phyloP scores from a whole-genome alignment of 2,888 invertebrate genomes.

The Choristoneura rosaceana region DNA sequence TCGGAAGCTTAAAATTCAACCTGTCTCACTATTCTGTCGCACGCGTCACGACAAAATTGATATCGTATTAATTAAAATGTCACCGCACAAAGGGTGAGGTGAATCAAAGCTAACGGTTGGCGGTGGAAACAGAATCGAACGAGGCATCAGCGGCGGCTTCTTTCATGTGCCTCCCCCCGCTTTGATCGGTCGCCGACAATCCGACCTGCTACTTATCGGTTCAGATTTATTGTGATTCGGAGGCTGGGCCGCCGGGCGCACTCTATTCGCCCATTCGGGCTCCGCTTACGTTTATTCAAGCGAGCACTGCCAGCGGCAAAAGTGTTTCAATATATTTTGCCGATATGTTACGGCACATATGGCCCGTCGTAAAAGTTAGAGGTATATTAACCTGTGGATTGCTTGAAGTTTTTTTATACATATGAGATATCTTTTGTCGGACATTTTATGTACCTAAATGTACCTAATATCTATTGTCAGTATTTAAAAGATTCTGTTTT shows the following conservation, averaged over 20 bases:
- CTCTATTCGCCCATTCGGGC: constrained; percentile 62
- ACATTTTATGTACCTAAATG: too few species aligned
- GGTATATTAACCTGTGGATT: background rate
- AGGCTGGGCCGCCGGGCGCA: constrained; percentile 72
- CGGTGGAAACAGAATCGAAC: constrained; percentile 74
- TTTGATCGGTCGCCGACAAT: constrained; percentile 83
- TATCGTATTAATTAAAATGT: constrained; percentile 79
- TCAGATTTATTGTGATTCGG: constrained; percentile 85
- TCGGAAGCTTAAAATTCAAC: constrained; percentile 36
- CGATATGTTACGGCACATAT: constrained; percentile 20
- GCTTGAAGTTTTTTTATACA: background rate
- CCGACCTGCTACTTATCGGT: constrained; percentile 83
- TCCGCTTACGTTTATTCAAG: constrained; percentile 60
- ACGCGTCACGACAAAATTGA: constrained; percentile 66
- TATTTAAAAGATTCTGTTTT: too few species aligned
- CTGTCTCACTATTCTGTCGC: constrained; percentile 64
- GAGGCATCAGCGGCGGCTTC: constrained; percentile 73
- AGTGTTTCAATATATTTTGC: constrained; percentile 50
- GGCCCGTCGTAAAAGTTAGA: constrained; percentile 2
- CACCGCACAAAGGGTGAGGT: constrained; percentile 67
- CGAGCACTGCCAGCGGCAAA: constrained; percentile 61
- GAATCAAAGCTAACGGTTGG: constrained; percentile 67
- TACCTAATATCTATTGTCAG: too few species aligned
- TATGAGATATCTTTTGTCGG: background rate
- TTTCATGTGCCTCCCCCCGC: constrained; percentile 78